phyloP scores from a whole-genome alignment of 2,113 vertebrate genomes.

The Rynchops niger region DNA sequence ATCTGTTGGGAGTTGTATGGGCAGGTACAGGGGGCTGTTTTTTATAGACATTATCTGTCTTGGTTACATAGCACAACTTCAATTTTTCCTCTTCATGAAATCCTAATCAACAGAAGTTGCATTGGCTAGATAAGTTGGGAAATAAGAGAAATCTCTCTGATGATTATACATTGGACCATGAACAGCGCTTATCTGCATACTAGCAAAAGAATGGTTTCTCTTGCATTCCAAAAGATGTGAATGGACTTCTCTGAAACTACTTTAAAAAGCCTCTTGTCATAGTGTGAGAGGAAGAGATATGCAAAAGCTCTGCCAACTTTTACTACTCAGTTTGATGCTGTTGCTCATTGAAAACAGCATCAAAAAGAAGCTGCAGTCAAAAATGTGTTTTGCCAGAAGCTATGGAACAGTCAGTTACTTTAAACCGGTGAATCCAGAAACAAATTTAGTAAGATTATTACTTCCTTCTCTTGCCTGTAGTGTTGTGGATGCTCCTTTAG shows the following conservation, averaged over 20 bases:
- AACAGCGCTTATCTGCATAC: not conserved
- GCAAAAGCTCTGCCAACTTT: slow-evolving; percentile 3
- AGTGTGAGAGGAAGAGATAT: not conserved
- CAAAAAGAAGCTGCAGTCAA: slow-evolving; percentile 10
- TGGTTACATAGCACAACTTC: not conserved
- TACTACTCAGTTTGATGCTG: not conserved
- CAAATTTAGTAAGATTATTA: not conserved
- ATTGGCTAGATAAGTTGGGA: not conserved
- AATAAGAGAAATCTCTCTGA: not conserved
- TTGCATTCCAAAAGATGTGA: not conserved
- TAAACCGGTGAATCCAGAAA: not conserved
- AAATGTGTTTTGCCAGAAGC: slow-evolving; percentile 8
- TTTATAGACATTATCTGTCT: not conserved
- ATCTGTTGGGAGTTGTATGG: not conserved
- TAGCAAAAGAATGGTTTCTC: not conserved
- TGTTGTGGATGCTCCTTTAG: not conserved
- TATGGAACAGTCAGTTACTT: not conserved
- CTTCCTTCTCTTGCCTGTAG: not conserved
- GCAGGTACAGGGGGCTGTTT: not conserved
- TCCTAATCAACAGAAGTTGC: not conserved
- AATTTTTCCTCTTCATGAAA: not conserved
- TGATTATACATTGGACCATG: not conserved
- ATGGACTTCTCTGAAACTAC: not conserved
- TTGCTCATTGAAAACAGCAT: not conserved
- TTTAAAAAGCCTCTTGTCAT: not conserved